Percentiles rank a stretch among this genome's conserved stretches.
phyloP scores from a whole-genome alignment of 1,140 invertebrate genomes.

The Plodia interpunctella region DNA sequence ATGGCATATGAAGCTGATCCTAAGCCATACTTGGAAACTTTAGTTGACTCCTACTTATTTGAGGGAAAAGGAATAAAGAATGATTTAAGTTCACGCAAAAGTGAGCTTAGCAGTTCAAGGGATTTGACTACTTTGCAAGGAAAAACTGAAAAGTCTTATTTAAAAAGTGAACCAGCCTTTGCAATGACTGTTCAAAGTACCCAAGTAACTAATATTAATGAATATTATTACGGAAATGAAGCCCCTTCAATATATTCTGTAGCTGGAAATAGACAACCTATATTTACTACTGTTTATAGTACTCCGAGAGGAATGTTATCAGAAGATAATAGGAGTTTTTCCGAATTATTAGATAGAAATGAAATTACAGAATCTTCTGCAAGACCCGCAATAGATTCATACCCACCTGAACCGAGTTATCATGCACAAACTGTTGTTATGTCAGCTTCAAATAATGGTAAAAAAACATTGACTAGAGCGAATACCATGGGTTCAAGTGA shows the following conservation, averaged over 20 bases:
- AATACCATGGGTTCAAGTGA: constrained; percentile 78
- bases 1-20: constrained; percentile 51
- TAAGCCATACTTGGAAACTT: constrained; percentile 69
- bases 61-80: constrained; percentile 47
- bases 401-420: constrained; percentile 76
- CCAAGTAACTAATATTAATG: constrained; percentile 56
- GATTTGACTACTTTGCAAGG: constrained; percentile 53
- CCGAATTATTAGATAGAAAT: constrained; percentile 83
- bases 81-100: constrained; percentile 43
- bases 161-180: constrained; percentile 51
- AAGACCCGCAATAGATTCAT: constrained; percentile 60
- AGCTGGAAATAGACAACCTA: constrained; percentile 83
- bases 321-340: constrained; percentile 80
- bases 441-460: constrained; percentile 51
- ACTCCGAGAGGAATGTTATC: constrained; percentile 79
- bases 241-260: constrained; percentile 86
- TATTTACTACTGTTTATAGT: constrained; percentile 84
- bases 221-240: constrained; percentile 80
- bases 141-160: constrained; percentile 49
- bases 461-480: constrained; percentile 68
- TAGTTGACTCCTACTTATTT: constrained; percentile 64
- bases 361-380: constrained; percentile 75
- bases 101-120: constrained; percentile 36
- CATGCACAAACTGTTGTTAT: constrained; percentile 76
- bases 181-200: constrained; percentile 43